Base-by-base conservation (phyloP, 2,797 vertebrate genomes). In the Eospalax fontanierii region DNA sequence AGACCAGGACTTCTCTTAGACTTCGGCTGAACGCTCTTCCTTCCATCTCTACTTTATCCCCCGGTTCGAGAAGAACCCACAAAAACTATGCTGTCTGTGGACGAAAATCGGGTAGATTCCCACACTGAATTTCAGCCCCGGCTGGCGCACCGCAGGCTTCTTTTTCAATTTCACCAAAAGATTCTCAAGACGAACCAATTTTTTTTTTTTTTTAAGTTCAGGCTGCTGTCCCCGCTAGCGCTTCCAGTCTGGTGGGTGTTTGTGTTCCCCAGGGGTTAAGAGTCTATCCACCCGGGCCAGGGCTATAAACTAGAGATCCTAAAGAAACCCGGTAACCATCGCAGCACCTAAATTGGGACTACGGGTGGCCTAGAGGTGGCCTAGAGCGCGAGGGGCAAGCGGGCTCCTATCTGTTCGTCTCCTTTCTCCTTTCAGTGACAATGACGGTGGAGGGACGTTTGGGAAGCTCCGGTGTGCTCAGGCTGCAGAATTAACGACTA, bases 1-100 rank as follows among this genome's bases (percentile, higher is more conserved):
- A 0, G 54, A 10, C 38, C 70, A 10, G 28, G 63, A 35, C 66
- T 59, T 54, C 43, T 50, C 71, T 81, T 18, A 2, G 65, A 76
- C 80, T 82, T 63, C 46, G n/a, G 57, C 15, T n/a, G 90, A 85
- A 46, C 30, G 33, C 66, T n/a, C n/a, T 65, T 85, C 65, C 24
- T 50, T n/a, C 76, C 59, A 43, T 40, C 71, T 75, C 16, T 68
- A 57, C 66, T 57, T 82, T 66, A 57, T 79, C 61, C 90, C 18
- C 0, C 2, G 16, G 74, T 16, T 35, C 6, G 8, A 82, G 40
- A 43, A 50, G 26, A 40, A 19, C 18, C 19, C 81, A 28, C 61
- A 8, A 30, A 50, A 59, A 63, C 33, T 21, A 35, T 19, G 28
- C 83, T 21, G 9, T 33, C 16, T 5, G 5, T 22, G 5, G 50